Evolutionary conservation across 2,113 vertebrate species (phyloP).

Genomic region (Aspidoscelis tigris): DNA sequence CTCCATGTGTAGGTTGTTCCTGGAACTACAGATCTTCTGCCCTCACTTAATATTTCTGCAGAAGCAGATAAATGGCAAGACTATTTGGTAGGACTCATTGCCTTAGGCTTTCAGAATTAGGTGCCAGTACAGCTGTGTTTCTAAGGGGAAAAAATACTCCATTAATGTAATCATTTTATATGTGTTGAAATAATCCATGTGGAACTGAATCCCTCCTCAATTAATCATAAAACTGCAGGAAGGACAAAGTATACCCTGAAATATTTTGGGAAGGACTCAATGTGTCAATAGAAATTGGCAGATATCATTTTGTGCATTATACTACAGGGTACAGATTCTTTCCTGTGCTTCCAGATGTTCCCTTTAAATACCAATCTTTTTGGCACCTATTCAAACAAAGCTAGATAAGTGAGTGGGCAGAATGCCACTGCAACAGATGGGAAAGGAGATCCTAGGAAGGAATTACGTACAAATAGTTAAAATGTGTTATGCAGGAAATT

Average conservation of each 20-base stretch:
- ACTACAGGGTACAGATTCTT: background rate
- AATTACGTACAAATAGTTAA: constrained; percentile 1
- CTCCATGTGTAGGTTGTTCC: background rate
- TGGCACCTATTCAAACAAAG: background rate
- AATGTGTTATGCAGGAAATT: background rate
- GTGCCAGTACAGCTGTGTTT: background rate
- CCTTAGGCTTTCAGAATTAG: too few species aligned
- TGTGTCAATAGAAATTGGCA: background rate
- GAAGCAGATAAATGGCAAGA: too few species aligned
- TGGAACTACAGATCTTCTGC: background rate
- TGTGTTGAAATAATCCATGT: background rate
- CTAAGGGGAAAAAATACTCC: background rate
- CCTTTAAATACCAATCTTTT: background rate
- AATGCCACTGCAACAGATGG: constrained; percentile 23
- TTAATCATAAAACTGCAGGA: background rate
- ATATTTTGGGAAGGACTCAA: too few species aligned
- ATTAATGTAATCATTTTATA: background rate
- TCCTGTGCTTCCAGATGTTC: background rate
- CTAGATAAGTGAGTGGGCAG: background rate
- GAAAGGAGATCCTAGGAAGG: background rate
- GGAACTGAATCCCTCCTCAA: background rate
- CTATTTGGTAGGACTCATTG: too few species aligned
- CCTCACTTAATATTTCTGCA: too few species aligned
- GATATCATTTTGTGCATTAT: background rate
- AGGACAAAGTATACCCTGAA: background rate